These are phyloP conservation scores for Trachelus tabidus DNA, from an alignment of 2,888 invertebrate species.

Conservation along the genomic window DNA sequence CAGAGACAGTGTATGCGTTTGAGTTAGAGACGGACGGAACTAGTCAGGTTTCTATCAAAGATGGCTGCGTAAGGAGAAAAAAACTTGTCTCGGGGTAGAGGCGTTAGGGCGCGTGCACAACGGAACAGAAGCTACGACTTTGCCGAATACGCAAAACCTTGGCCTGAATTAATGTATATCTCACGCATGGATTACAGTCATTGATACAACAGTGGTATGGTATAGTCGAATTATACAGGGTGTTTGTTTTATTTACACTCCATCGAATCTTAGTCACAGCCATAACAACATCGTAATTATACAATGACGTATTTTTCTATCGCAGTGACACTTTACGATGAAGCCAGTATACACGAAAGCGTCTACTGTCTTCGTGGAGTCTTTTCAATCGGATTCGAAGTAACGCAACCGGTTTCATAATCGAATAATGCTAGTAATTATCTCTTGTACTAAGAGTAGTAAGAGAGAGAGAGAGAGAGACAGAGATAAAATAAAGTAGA, in stretches of 20 bases:
- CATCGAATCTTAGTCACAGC: neutral
- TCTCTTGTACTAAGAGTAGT: neutral
- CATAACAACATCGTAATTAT: neutral
- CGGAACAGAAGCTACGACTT: neutral
- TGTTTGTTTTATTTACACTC: neutral
- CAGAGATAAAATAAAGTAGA: neutral
- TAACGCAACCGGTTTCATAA: neutral
- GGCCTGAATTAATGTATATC: neutral
- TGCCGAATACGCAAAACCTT: neutral
- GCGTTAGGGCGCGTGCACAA: neutral
- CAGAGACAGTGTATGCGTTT: neutral
- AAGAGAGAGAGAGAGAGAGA: neutral
- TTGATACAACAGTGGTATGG: neutral
- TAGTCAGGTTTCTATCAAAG: conserved; percentile 6
- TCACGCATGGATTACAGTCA: neutral
- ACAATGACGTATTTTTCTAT: neutral
- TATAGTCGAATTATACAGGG: neutral
- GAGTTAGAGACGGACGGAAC: neutral
- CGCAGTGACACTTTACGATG: neutral
- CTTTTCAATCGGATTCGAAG: neutral
- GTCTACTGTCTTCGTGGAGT: neutral
- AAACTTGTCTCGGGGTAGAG: neutral
- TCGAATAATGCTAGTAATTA: neutral
- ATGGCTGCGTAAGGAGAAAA: neutral
- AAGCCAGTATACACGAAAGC: neutral